Conservation (phyloP, 2,888 invertebrate genomes). For the Cryptosula pallasiana region DNA sequence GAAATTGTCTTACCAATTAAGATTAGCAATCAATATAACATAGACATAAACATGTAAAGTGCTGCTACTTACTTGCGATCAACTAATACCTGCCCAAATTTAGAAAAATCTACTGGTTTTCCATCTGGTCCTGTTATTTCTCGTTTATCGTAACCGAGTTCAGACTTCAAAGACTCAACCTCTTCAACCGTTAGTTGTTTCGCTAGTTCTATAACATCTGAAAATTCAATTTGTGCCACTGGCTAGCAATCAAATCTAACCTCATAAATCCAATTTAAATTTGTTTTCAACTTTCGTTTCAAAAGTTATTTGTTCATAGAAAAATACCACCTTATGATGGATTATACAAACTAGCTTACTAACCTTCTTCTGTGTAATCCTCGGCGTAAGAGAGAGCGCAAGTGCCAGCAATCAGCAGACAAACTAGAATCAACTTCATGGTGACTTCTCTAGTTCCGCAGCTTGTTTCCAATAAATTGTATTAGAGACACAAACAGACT, state of each 20-base stretch:
- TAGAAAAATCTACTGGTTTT: neutral
- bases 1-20: no score
- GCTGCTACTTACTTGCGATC: slow-evolving; percentile 3
- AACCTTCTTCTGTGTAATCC: slow-evolving; percentile 1
- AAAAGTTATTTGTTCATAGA: no score
- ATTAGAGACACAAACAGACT: no score
- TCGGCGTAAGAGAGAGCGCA: neutral
- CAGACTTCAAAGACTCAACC: neutral
- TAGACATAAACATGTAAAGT: neutral
- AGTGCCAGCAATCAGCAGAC: neutral
- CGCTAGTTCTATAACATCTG: neutral
- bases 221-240: no score
- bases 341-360: no score
- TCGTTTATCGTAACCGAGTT: neutral
- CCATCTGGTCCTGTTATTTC: slow-evolving; percentile 19
- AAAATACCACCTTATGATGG: no score
- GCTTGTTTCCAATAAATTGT: no score
- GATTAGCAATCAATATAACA: no score
- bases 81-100: slow-evolving; percentile 1
- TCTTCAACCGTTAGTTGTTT: slow-evolving; percentile 8
- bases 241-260: no score
- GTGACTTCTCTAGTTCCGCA: no score
- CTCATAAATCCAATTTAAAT: no score
- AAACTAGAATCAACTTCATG: neutral
- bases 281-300: no score